Conservation (phyloP, 2,113 vertebrate species). For the Charadrius vociferus region DNA sequence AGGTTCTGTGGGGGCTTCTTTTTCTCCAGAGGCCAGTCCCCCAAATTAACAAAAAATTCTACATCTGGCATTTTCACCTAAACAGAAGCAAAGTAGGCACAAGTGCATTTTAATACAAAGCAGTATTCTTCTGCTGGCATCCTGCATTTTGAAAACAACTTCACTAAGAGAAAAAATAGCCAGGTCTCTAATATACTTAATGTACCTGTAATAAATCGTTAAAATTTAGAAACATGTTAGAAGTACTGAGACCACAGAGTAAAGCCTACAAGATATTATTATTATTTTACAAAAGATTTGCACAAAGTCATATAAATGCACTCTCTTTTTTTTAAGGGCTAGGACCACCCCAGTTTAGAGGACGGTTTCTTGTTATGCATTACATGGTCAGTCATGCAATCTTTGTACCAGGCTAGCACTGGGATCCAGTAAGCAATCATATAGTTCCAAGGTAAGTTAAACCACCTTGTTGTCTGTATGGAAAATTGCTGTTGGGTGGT, state of each 20-base stretch:
- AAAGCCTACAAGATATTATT: background rate
- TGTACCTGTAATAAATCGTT: background rate
- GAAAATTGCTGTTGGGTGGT: background rate
- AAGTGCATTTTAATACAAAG: background rate
- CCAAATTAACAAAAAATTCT: slow-evolving; percentile 97
- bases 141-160: background rate
- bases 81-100: background rate
- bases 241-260: background rate
- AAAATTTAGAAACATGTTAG: background rate
- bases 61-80: slow-evolving; percentile 92
- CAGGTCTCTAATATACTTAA: background rate
- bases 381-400: background rate
- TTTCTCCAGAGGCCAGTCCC: slow-evolving; percentile 98
- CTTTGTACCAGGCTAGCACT: background rate
- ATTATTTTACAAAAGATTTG: background rate
- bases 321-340: background rate
- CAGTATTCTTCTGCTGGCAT: background rate
- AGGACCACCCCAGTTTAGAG: background rate
- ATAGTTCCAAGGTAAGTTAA: background rate
- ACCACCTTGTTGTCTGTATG: background rate
- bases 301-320: background rate
- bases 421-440: background rate
- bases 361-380: background rate
- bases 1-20: slow-evolving; percentile 79
- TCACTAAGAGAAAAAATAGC: background rate